A percentile compares a stretch with the other conserved stretches of the same genome.
Conservation (phyloP, 2,797 vertebrate genomes). For the Menidia menidia region DNA sequence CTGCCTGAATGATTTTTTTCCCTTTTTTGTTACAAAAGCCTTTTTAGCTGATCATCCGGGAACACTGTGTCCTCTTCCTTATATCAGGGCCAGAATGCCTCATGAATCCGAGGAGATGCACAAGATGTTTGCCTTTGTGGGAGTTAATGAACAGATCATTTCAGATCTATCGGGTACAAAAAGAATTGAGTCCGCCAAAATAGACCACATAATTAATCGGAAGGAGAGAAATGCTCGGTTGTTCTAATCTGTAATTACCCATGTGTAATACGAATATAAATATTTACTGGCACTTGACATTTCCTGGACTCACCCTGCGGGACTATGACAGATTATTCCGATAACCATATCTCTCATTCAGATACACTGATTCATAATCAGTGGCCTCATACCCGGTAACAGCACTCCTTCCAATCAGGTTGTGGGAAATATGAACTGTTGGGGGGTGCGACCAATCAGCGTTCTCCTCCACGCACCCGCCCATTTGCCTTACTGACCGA, state of each 20-base stretch:
- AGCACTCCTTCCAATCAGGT: slow-evolving; percentile 70
- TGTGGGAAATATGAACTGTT: slow-evolving; percentile 58
- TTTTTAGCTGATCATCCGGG: slow-evolving; percentile 37
- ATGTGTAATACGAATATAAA: not conserved
- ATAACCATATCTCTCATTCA: not conserved
- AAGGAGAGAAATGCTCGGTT: not conserved
- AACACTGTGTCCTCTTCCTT: slow-evolving; percentile 48
- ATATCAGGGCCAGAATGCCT: slow-evolving; percentile 27
- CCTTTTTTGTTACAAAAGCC: slow-evolving; percentile 38
- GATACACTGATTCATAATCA: slow-evolving; percentile 25
- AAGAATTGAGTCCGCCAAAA: slow-evolving; percentile 29
- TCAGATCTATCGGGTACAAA: slow-evolving; percentile 20
- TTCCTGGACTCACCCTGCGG: not conserved
- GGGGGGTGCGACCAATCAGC: slow-evolving; percentile 81
- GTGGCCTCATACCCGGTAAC: slow-evolving; percentile 63
- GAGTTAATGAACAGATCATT: slow-evolving; percentile 36
- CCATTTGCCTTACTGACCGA: slow-evolving; percentile 78
- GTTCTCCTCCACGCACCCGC: slow-evolving; percentile 56
- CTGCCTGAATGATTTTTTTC: slow-evolving; percentile 31
- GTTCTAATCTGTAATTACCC: not conserved
- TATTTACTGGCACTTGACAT: not conserved
- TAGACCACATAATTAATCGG: slow-evolving; percentile 7
- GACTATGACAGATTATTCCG: too few relatives aligned
- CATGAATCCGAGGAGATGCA: slow-evolving; percentile 39
- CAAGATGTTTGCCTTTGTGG: slow-evolving; percentile 15